phyloP scores from a whole-genome alignment of 2,888 invertebrate genomes.

The Lucinisca nassula region DNA sequence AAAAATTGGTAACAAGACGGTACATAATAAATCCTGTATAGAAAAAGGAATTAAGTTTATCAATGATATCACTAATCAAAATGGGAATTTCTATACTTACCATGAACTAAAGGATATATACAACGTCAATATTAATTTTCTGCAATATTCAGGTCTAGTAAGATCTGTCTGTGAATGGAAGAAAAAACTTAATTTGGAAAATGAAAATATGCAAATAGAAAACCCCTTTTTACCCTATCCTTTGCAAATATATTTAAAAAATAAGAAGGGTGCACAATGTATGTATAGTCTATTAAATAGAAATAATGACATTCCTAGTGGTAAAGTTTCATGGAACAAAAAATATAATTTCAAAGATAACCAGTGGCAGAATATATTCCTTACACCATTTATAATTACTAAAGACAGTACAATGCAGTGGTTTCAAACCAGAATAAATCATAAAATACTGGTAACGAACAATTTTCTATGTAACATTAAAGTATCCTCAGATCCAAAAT shows the following conservation, averaged over 20 bases:
- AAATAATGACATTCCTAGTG: not conserved
- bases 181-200: not conserved
- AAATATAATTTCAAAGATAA: not conserved
- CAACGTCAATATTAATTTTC: not conserved
- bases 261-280: not conserved
- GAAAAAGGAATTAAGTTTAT: not conserved
- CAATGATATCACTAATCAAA: not conserved
- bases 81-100: not conserved
- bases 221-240: not conserved
- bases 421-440: not conserved
- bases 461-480: not conserved
- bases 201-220: not conserved
- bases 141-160: not conserved
- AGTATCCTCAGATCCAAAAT: not conserved
- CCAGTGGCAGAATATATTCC: not conserved
- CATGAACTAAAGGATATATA: not conserved
- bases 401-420: not conserved
- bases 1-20: not conserved
- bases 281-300: not conserved
- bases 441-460: not conserved
- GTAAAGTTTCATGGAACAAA: not conserved
- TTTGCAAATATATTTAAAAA: not conserved
- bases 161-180: not conserved
- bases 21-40: not conserved
- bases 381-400: not conserved